Evolutionary conservation across 1,140 invertebrate genomes (phyloP), one percentile per base, ranked within the genome.

Genomic region (Delia radicum): DNA sequence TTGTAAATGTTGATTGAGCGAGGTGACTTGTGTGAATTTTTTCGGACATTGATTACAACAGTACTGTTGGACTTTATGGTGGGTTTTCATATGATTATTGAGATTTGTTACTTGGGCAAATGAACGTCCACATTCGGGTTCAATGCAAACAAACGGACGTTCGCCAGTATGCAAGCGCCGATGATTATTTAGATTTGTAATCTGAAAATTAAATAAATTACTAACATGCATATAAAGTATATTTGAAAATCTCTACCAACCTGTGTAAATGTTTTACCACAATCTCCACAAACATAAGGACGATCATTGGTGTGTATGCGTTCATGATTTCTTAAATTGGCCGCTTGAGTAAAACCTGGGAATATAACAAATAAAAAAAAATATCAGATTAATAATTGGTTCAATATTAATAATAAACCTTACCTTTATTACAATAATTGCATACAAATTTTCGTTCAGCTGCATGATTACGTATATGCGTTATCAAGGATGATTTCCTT

Each of bases 301-400:
- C 89, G 82, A 82, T 90, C 89, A 79, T 90, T 90, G 61, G 89
- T 90, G 81, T 90, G 89, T 75, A 90, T 90, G 29, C 89, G 87
- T 33, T 90, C 87, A 79, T 90, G 89, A 31, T 89, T 89, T 55
- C 89, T 85, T 80, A 90, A 82, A 81, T 90, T 90, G 76, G 90
- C 90, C 31, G 89, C 89, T 79, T 90, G 89, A 71, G 89, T 90
- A 76, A 90, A 90, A 46, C 89, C 89, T 90, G n/a, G n/a, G n/a
- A n/a, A n/a, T n/a, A n/a, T n/a, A n/a, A n/a, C n/a, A n/a, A n/a
- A 81, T 24, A 0, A 55, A 55, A 55, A 13, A 42, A 42, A 42
- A 42, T n/a, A n/a, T 55, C 0, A 37, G 3, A 6, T 55, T 67
- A 29, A 31, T n/a, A 18, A 26, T 67, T 67, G 26, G 6, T 27